Evolutionary conservation across 2,113 vertebrate genomes (phyloP).

Genomic region (Mugil cephalus): DNA sequence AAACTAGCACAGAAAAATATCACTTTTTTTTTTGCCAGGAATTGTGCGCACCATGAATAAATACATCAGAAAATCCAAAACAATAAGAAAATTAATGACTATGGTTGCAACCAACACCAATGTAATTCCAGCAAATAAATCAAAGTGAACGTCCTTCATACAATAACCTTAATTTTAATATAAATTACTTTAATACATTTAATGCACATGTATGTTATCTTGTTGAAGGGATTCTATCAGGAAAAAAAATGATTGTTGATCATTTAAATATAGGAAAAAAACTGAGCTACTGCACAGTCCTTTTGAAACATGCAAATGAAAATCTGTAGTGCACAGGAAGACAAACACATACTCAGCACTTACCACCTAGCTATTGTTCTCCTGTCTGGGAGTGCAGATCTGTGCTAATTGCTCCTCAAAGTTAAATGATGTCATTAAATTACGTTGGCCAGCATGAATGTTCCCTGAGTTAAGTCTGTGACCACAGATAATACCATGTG

Average conservation of each 20-base stretch:
- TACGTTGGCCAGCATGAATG: slow-evolving; percentile 21
- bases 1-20: neutral
- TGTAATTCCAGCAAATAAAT: slow-evolving; percentile 5
- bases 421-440: slow-evolving; percentile 54
- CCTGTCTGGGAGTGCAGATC: slow-evolving; percentile 43
- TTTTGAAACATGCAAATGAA: slow-evolving; percentile 30
- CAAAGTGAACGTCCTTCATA: neutral
- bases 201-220: neutral
- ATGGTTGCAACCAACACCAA: neutral
- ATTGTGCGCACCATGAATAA: neutral
- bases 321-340: slow-evolving; percentile 1
- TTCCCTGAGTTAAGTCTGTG: slow-evolving; percentile 9
- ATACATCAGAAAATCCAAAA: slow-evolving; percentile 11
- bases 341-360: slow-evolving; percentile 28
- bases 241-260: neutral
- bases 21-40: neutral
- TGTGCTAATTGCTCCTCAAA: slow-evolving; percentile 61
- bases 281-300: neutral
- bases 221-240: neutral
- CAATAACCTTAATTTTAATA: neutral
- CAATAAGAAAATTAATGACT: slow-evolving; percentile 3
- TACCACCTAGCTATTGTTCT: slow-evolving; percentile 37
- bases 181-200: neutral
- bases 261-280: neutral
- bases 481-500: neutral